Conservation (phyloP, 1,140 invertebrate genomes). For the Tyrophagus putrescentiae region DNA sequence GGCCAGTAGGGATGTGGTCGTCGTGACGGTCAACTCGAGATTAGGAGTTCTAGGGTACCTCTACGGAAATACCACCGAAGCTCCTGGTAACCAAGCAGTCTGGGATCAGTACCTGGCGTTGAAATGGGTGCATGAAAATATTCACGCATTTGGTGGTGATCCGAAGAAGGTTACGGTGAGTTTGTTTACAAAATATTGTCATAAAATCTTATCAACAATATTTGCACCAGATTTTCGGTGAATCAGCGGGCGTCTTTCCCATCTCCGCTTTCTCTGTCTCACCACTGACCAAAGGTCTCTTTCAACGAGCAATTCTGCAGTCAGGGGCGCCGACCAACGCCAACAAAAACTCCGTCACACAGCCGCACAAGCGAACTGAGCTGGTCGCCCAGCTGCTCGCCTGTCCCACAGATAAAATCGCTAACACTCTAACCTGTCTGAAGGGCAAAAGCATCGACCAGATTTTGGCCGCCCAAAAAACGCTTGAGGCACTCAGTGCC, state of each 20-base stretch:
- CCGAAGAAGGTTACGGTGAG: too few species aligned
- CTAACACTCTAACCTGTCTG: neutral
- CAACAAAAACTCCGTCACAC: neutral
- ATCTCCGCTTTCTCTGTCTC: conserved; percentile 84
- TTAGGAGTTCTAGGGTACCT: neutral
- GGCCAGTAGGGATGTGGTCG: neutral
- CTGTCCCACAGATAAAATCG: neutral
- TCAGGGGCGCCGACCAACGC: conserved; percentile 37
- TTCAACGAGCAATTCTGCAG: conserved; percentile 49
- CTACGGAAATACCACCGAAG: too few species aligned
- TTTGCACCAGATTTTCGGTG: too few species aligned
- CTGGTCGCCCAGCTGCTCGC: neutral
- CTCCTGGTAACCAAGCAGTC: neutral
- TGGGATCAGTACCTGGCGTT: neutral
- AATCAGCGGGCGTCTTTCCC: conserved; percentile 84
- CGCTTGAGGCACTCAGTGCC: neutral
- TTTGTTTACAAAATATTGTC: too few species aligned
- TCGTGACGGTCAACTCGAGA: neutral
- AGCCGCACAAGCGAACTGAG: neutral
- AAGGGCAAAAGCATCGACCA: neutral
- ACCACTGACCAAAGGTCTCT: conserved; percentile 63
- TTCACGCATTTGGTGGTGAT: conserved; percentile 63
- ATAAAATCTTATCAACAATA: too few species aligned
- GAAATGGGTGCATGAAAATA: conserved; percentile 60
- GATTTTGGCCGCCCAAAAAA: neutral